phyloP scores from a whole-genome alignment of 2,113 vertebrate species.

The Jaculus jaculus region DNA sequence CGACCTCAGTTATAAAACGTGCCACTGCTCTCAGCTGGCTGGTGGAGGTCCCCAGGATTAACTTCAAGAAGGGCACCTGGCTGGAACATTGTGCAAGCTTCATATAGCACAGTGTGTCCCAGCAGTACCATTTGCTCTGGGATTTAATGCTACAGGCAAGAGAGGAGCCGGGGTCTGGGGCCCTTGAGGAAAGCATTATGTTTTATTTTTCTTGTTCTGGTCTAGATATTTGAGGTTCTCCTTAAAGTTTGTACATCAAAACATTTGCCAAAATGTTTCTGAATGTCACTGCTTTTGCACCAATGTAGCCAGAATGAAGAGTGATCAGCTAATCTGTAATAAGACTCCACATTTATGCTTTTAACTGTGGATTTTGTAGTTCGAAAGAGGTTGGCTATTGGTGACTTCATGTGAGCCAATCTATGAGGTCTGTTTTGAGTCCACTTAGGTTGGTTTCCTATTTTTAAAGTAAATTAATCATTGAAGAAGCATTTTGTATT shows the following conservation, averaged over 20 bases:
- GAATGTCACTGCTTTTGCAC: neutral
- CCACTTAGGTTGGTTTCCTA: neutral
- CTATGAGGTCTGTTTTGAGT: neutral
- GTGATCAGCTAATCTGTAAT: neutral
- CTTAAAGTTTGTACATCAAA: slow-evolving; percentile 15
- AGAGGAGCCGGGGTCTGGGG: slow-evolving; percentile 18
- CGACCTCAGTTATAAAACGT: neutral
- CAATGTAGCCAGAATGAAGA: neutral
- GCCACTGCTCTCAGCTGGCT: neutral
- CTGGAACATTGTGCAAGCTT: rapidly evolving
- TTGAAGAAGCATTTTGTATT: neutral
- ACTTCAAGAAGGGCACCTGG: neutral
- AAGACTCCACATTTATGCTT: neutral
- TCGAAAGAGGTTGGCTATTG: neutral
- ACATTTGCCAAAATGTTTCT: neutral
- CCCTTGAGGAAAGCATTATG: neutral
- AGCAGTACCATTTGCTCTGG: neutral
- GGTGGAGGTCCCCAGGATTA: neutral
- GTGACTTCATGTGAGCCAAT: neutral
- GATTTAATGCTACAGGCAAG: neutral
- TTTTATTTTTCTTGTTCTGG: neutral
- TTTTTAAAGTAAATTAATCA: too few relatives aligned
- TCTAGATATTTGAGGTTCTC: slow-evolving; percentile 14
- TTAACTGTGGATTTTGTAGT: neutral
- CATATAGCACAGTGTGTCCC: neutral